These are phyloP conservation scores for Myopa tessellatipennis DNA, from an alignment of 2,888 invertebrate species.

Conservation along the genomic window DNA sequence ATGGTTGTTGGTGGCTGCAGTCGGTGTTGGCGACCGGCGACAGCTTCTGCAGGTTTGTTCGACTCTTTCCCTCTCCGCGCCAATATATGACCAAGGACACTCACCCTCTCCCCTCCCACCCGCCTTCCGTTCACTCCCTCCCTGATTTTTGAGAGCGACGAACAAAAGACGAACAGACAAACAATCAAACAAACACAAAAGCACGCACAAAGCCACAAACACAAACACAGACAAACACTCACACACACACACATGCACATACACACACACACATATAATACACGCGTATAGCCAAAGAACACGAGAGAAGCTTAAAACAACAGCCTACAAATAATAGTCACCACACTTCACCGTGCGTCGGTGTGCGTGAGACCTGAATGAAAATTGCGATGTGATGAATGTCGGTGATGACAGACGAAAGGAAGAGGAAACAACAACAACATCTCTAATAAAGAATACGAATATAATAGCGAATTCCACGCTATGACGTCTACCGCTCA, in stretches of 20 bases:
- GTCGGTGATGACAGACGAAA: conserved; percentile 1
- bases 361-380: conserved; percentile 16
- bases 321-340: no score
- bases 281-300: no score
- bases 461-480: background rate
- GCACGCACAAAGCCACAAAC: conserved; percentile 38
- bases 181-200: background rate
- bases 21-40: background rate
- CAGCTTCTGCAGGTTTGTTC: background rate
- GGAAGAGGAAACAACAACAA: background rate
- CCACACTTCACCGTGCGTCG: conserved; percentile 19
- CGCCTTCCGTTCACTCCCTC: no score
- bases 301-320: no score
- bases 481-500: conserved; percentile 19
- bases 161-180: no score
- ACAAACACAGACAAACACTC: conserved; percentile 19
- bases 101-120: no score
- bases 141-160: background rate
- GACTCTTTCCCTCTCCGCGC: no score
- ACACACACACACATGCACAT: no score
- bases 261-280: conserved; percentile 28
- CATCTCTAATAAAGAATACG: background rate
- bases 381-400: conserved; percentile 20
- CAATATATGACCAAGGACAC: no score
- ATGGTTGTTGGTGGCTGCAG: no score